Conservation (phyloP, 1,140 invertebrate genomes). For the Lamellibrachia luymesi region DNA sequence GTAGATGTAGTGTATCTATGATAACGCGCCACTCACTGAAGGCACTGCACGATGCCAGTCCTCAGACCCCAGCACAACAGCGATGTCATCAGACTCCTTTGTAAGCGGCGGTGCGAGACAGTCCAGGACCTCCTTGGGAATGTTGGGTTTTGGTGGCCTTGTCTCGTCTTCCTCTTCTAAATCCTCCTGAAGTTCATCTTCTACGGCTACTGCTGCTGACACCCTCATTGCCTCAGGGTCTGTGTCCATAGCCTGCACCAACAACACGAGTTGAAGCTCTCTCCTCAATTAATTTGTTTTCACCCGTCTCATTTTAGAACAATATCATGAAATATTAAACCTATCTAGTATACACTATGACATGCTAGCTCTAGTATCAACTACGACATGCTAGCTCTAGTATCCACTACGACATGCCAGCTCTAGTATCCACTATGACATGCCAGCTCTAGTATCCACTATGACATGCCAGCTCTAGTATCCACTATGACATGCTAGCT, state of each 20-base stretch:
- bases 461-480: too few species aligned
- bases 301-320: conserved; percentile 16
- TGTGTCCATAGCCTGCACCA: background rate
- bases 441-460: too few species aligned
- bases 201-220: too few species aligned
- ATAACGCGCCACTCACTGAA: conserved; percentile 47
- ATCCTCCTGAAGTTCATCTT: background rate
- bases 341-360: too few species aligned
- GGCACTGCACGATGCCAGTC: conserved; percentile 63
- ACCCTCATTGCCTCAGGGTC: background rate
- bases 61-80: conserved; percentile 61
- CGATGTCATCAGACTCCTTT: conserved; percentile 50
- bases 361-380: too few species aligned
- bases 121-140: background rate
- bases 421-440: too few species aligned
- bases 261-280: background rate
- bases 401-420: too few species aligned
- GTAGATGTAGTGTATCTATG: background rate
- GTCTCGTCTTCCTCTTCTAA: background rate
- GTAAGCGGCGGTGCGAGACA: conserved; percentile 17
- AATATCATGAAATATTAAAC: conserved; percentile 13
- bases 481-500: too few species aligned
- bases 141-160: background rate
- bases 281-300: conserved; percentile 3
- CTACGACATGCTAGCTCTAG: too few species aligned